These are phyloP conservation scores for Dyspetes luteomarginatus DNA, from an alignment of 2,888 invertebrate species.

Conservation along the genomic window DNA sequence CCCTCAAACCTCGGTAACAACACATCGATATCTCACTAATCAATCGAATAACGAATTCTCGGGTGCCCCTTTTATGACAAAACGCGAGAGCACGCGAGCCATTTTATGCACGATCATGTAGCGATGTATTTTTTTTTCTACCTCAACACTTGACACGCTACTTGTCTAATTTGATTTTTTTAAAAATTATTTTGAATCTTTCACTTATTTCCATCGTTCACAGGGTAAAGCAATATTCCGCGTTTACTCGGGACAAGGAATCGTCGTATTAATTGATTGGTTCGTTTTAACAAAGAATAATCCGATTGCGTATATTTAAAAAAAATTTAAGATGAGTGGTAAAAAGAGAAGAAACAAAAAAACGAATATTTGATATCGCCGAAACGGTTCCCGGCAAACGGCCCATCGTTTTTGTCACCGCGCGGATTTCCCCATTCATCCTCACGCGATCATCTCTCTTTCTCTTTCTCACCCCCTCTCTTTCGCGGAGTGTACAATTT, in stretches of 20 bases:
- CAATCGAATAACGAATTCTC: background rate
- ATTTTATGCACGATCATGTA: too few relatives aligned
- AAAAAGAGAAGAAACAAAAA: constrained; percentile 12
- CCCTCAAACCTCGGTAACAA: background rate
- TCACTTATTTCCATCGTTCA: background rate
- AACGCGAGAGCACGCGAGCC: background rate
- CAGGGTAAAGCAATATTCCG: background rate
- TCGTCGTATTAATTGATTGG: background rate
- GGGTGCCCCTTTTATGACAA: background rate
- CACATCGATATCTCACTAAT: background rate
- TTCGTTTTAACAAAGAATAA: constrained; percentile 9
- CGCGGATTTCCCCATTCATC: constrained; percentile 28
- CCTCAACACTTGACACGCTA: background rate
- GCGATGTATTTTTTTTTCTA: background rate
- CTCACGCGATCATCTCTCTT: constrained; percentile 35
- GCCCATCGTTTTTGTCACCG: constrained; percentile 32
- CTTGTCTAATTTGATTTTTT: background rate
- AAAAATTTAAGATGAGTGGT: constrained; percentile 17
- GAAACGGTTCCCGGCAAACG: constrained; percentile 46
- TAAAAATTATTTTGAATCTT: background rate
- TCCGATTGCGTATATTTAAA: constrained; percentile 29
- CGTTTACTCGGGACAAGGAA: constrained; percentile 7
- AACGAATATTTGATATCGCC: constrained; percentile 29
- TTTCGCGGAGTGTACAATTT: constrained; percentile 63
- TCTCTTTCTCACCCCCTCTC: background rate